Base-by-base conservation (phyloP, 2,888 invertebrate species). In the Marronus borbonicus region DNA sequence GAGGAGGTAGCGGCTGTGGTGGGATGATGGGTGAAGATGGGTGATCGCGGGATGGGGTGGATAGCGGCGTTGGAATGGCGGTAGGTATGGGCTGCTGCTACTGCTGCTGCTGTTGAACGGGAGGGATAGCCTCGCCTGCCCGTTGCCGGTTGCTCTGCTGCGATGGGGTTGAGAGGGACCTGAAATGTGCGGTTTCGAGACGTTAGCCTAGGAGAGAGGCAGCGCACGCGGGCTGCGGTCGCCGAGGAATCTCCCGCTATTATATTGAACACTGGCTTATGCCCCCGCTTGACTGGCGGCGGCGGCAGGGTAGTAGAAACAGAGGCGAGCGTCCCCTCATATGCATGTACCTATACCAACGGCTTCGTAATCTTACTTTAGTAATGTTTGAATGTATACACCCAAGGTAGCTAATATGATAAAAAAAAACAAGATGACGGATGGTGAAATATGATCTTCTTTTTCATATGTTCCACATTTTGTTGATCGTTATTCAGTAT, bases 131-230 rank as follows among this genome's bases (percentile, higher is more conserved):
- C 64, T 58, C 20, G 55, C 55, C 55, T 58, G 55, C 55, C 70
- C 58, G 62, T 78, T 76, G 79, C 78, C 36, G 78, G 31, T 70
- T 76, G 81, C 72, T 36, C 31, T 76, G 78, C 76, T 80, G 81
- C 81, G 80, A 79, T 81, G 84, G 82, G 82, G 80, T 81, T 78
- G 82, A 82, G 82, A 84, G 87, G 85, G 86, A 84, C 85, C 84
- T 87, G 88, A 88, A 88, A 88, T 88, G 88, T 87, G 87, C 86
- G 88, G 88, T 88, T 88, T 87, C 85, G 88, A 88, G 88, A 88
- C 87, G 88, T 87, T 88, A 85, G 87, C 87, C 87, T 86, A 87
- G 86, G 86, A 87, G 86, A 83, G 82, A 80, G 80, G 83, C 87
- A 87, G 86, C 86, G 88, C 87, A 86, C 86, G 87, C 87, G 87